Base-by-base conservation (phyloP, 2,888 invertebrate genomes). In the Anoplius nigerrimus region DNA sequence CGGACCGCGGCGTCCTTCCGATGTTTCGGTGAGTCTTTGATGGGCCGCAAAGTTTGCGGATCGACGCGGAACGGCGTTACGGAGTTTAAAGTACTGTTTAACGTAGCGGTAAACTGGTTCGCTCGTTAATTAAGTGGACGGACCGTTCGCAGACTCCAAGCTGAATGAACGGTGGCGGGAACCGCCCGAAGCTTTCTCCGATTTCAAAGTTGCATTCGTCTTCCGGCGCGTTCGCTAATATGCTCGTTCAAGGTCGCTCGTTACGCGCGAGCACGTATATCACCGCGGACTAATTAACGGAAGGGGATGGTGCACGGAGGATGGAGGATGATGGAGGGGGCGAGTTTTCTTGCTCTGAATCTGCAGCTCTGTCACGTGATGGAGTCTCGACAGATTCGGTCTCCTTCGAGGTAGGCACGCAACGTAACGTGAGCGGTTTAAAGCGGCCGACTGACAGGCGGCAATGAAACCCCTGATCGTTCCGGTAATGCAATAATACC, bases 281-380 rank as follows among this genome's bases (percentile, higher is more conserved):
- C 53, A 16, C 53, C 11, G 34, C 65, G 62, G 66, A 21, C 54
- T 77, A 74, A 76, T 76, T 71, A 76, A 18, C n/a, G 43, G 24
- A 34, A 53, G n/a, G 55, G 56, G 16, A 55, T 56, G 45, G 60
- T 51, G 48, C 51, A n/a, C n/a, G n/a, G n/a, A n/a, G n/a, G n/a
- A n/a, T n/a, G n/a, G n/a, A n/a, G n/a, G n/a, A n/a, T n/a, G n/a
- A n/a, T n/a, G n/a, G 34, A 34, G 34, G 6, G 11, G 11, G 34
- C 34, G 34, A 34, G 11, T 13, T 13, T 34, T 34, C 34, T 34
- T 11, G 6, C 34, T 6, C 11, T 6, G 34, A 11, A 34, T 34
- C 4, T 13, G 11, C 34, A 13, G 34, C 24, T 2, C 3, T 6
- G 24, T 34, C 34, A 24, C 52, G 11, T 51, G 46, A 15, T 43